Evolutionary conservation across 1,140 invertebrate species (phyloP), one percentile per base, ranked within the genome.

Genomic region (Grapholita molesta): DNA sequence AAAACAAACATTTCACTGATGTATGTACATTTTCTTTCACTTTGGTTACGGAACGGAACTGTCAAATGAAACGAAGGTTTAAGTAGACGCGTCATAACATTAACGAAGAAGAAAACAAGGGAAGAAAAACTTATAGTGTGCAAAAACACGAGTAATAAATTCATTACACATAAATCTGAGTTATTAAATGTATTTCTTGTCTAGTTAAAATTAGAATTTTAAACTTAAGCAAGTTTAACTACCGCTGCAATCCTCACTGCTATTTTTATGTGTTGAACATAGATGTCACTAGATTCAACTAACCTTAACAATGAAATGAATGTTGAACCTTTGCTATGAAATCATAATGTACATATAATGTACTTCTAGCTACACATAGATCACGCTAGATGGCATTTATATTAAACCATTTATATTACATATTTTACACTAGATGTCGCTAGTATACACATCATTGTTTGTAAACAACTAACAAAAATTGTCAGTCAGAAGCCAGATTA

Each of bases 1-100:
- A 28, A 61, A 61, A 61, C 55, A 61, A 55, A 61, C 55, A 61
- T 61, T 61, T 61, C 55, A 11, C 55, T 28, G 24, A 61, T 61
- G 42, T 30, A 30, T 30, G 28, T 48, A 61, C 55, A 61, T 61
- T 61, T 61, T 61, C 55, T 28, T 61, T 61, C 55, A 61, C 55
- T 28, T 61, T 21, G 24, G 24, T 61, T 61, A 61, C n/a, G 5
- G 55, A 61, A 61, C n/a, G 5, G 55, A 61, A 32, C 25, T 61
- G 55, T 61, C 55, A 61, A 61, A 61, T 8, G 30, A 15, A 15
- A 0, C n/a, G 55, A 8, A 61, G 12, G 55, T 61, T 61, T 61
- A 28, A 61, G 55, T 28, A 61, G 55, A 61, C 55, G 11, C 12
- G 0, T 25, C 15, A 15, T 11, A 25, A 11, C 5, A 6, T 53